Base-by-base conservation (phyloP, 2,888 invertebrate genomes). In the Drosophila leonis region DNA sequence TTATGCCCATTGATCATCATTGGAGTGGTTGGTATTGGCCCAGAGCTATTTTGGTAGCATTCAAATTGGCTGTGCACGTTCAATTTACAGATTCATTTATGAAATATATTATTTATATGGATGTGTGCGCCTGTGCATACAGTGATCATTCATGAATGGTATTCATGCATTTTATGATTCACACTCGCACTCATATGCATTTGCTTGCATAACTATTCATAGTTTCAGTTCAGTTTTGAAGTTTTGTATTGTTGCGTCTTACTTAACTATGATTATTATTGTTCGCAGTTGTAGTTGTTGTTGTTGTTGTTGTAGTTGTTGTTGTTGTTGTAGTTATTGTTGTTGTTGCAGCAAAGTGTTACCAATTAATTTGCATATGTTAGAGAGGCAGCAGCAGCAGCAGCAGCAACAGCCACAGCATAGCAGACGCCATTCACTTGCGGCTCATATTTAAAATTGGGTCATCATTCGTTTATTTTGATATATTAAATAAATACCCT, bases 351-450 rank as follows among this genome's bases (percentile, higher is more conserved):
- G 66, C 73, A 87, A 89, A 84, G 82, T 88, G 88, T 85, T 89
- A 85, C 88, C 90, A 85, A 85, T 85, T 85, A 85, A 85, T 85
- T 85, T 85, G 85, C 85, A 85, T 85, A 85, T 88, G 80, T 69
- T 60, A 67, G 57, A 66, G 76, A 71, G 70, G 76, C 69, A 68
- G 56, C 57, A 65, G 59, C 65, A 37, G 35, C 52, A 27, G 24
- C 24, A 24, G 24, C 24, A 24, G 24, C 24, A 24, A 24, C 24
- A 24, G 24, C 24, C 2, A 24, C 24, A 37, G 35, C 52, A 27
- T 5, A 41, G 41, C 55, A 56, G 44, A 48, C 48, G 64, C 87
- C 83, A 82, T 84, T 89, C 84, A 83, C 89, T 87, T 83, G 75
- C 51, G 61, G 69, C 57, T 65, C 68, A 75, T 54, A 65, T 57